Conservation (phyloP, 2,113 vertebrate genomes). For the Marcusenius ussheri region DNA sequence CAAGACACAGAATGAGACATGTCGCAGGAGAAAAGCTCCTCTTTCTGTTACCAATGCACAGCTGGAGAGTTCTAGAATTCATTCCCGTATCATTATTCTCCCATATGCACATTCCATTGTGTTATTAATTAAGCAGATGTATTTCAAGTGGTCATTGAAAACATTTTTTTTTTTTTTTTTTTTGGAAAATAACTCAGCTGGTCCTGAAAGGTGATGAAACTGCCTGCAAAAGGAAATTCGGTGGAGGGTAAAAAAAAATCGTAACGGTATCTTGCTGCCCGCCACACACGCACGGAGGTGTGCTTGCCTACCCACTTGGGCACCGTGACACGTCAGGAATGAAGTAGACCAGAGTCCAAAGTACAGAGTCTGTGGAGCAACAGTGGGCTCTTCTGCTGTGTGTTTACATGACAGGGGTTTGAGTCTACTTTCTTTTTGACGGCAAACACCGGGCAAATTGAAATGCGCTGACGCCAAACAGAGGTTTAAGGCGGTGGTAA, state of each 20-base stretch:
- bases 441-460: conserved; percentile 8
- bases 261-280: background rate
- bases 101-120: background rate
- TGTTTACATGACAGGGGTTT: conserved; percentile 7
- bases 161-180: background rate
- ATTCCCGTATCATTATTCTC: background rate
- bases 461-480: conserved; percentile 37
- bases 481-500: conserved; percentile 34
- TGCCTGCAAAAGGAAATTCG: conserved; percentile 20
- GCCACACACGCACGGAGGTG: background rate
- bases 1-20: background rate
- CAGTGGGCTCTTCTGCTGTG: background rate
- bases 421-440: background rate
- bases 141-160: background rate
- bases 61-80: background rate
- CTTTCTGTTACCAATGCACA: background rate
- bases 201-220: conserved; percentile 27
- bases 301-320: background rate
- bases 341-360: background rate
- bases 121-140: background rate
- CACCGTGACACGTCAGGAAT: background rate
- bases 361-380: background rate
- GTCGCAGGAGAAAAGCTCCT: background rate
- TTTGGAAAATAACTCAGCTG: background rate
- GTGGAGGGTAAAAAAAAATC: conserved; percentile 4